phyloP scores from a whole-genome alignment of 2,797 vertebrate genomes.

The Dryobates pubescens region DNA sequence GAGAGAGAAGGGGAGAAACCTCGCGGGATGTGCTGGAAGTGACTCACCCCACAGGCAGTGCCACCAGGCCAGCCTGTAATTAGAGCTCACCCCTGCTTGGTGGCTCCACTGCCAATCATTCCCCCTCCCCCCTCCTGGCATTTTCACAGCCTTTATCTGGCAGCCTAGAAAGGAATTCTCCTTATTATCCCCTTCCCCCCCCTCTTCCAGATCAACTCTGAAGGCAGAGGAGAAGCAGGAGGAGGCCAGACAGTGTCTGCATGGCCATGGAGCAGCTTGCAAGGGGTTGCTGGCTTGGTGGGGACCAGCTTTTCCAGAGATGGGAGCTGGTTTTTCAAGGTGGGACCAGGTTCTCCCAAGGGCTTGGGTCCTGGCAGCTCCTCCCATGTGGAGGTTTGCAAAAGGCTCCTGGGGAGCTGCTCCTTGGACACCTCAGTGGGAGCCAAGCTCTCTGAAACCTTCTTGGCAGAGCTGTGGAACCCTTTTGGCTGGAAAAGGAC shows the following conservation, averaged over 20 bases:
- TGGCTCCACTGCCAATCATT: background rate
- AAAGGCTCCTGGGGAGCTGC: background rate
- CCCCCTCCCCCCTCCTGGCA: background rate
- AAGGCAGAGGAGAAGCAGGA: background rate
- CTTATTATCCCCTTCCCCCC: no score
- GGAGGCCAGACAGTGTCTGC: conserved; percentile 43
- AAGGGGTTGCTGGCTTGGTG: background rate
- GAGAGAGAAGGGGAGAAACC: conserved; percentile 44
- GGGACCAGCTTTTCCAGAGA: conserved; percentile 49
- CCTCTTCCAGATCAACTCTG: background rate
- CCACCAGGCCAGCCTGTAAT: conserved; percentile 24
- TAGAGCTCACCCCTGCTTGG: background rate
- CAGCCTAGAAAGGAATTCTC: background rate
- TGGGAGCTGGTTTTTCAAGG: conserved; percentile 62
- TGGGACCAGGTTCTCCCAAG: conserved; percentile 5
- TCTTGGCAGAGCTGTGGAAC: no score
- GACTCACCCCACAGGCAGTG: conserved; percentile 45
- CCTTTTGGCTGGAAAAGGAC: no score
- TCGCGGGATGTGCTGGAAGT: background rate
- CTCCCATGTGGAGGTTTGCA: background rate
- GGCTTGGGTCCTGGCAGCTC: conserved; percentile 7
- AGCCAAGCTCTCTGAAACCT: fast-evolving
- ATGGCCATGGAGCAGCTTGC: fast-evolving
- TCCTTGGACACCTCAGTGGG: background rate
- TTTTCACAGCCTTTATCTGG: conserved; percentile 19